These are phyloP conservation scores for Eurytemora carolleeae DNA, from an alignment of 1,140 invertebrate species.

Conservation along the genomic window DNA sequence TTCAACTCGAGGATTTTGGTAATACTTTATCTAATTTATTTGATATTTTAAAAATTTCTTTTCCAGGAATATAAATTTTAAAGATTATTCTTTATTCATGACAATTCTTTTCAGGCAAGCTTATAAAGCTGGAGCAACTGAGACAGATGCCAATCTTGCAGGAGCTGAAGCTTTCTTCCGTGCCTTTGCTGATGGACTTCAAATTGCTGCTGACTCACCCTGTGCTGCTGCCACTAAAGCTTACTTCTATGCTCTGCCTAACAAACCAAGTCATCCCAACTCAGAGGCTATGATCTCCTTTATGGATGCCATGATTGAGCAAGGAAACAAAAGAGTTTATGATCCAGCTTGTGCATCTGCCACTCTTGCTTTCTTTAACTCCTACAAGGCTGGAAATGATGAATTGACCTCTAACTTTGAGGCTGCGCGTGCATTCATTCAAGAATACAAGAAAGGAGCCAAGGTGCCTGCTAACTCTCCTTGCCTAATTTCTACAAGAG, in stretches of 20 bases:
- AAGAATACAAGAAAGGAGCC: not conserved
- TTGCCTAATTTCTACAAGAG: not conserved
- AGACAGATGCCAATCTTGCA: not conserved
- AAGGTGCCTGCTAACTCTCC: not conserved
- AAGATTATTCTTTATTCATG: no score
- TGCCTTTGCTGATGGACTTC: not conserved
- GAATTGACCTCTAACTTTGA: not conserved
- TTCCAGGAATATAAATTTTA: no score
- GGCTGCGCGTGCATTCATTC: not conserved
- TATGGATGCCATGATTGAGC: not conserved
- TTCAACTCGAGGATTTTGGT: not conserved
- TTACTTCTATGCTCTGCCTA: not conserved
- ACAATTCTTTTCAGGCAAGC: not conserved
- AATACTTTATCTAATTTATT: no score
- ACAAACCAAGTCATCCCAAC: not conserved
- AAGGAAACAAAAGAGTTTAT: not conserved
- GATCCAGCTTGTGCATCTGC: not conserved
- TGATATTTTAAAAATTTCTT: no score
- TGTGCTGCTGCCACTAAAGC: not conserved
- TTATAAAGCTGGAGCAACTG: not conserved
- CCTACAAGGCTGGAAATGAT: not conserved
- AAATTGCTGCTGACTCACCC: not conserved
- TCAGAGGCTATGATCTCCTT: not conserved
- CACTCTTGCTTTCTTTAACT: not conserved
- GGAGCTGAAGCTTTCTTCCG: not conserved